These are phyloP conservation scores for Atractosteus spatula DNA, from an alignment of 2,113 vertebrate genomes.

Conservation along the genomic window DNA sequence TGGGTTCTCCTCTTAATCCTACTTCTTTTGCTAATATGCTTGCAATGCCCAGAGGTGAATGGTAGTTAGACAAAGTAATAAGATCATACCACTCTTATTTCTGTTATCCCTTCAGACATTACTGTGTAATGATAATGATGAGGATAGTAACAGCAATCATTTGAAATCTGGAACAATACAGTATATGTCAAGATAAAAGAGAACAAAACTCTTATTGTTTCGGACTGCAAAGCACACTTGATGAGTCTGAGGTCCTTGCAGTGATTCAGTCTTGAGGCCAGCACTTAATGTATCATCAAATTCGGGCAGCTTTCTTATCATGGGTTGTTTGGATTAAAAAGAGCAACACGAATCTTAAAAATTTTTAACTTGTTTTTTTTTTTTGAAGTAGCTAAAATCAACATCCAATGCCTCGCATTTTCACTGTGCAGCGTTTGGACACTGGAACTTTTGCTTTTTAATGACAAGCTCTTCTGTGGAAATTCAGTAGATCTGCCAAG, in stretches of 20 bases:
- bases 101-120: too few species aligned
- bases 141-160: too few species aligned
- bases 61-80: too few species aligned
- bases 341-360: slow-evolving; percentile 76
- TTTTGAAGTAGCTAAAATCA: slow-evolving; percentile 74
- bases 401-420: slow-evolving; percentile 72
- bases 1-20: too few species aligned
- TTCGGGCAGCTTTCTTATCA: slow-evolving; percentile 78
- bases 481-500: slow-evolving; percentile 68
- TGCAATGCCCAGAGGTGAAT: background rate
- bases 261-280: slow-evolving; percentile 68
- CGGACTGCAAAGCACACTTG: slow-evolving; percentile 61
- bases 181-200: slow-evolving; percentile 64
- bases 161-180: slow-evolving; percentile 29
- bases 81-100: too few species aligned
- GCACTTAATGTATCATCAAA: slow-evolving; percentile 77
- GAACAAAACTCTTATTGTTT: slow-evolving; percentile 77
- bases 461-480: slow-evolving; percentile 61
- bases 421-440: slow-evolving; percentile 73
- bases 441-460: slow-evolving; percentile 63
- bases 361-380: slow-evolving; percentile 68
- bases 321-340: slow-evolving; percentile 75
- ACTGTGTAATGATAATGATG: too few species aligned
- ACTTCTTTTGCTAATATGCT: too few species aligned
- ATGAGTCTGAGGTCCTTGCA: slow-evolving; percentile 63